Evolutionary conservation across 2,888 invertebrate genomes (phyloP).

Genomic region (Agrilus cyanescens): DNA sequence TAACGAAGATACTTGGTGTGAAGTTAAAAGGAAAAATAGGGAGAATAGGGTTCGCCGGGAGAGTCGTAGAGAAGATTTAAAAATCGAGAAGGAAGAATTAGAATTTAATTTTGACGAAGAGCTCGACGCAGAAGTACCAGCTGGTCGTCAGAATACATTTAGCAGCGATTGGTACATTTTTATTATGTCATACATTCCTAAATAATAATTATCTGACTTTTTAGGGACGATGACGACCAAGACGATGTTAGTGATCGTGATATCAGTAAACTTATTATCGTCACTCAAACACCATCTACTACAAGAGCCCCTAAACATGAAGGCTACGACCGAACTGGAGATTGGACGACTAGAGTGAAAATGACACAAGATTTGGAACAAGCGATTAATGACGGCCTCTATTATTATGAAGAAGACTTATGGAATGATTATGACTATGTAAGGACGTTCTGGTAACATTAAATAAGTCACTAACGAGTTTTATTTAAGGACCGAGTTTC

Average conservation of each 20-base stretch:
- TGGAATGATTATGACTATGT: conserved; percentile 58
- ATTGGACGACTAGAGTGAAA: conserved; percentile 81
- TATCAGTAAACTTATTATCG: conserved; percentile 87
- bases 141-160: conserved; percentile 72
- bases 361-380: conserved; percentile 90
- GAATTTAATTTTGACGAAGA: conserved; percentile 98
- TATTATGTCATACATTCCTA: neutral
- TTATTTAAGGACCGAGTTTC: conserved; percentile 36
- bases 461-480: conserved; percentile 7
- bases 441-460: conserved; percentile 10
- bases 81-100: conserved; percentile 58
- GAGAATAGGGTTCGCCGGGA: conserved; percentile 28
- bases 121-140: conserved; percentile 59
- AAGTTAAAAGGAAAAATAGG: conserved; percentile 38
- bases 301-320: conserved; percentile 67
- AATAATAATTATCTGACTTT: conserved; percentile 6
- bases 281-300: conserved; percentile 55
- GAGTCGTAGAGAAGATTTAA: conserved; percentile 17
- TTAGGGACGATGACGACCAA: conserved; percentile 67
- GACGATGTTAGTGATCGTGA: conserved; percentile 90
- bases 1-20: conserved; percentile 43
- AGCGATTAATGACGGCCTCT: conserved; percentile 93
- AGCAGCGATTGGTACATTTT: conserved; percentile 54
- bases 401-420: conserved; percentile 90
- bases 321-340: conserved; percentile 82